Conservation (phyloP, 2,888 invertebrate species). For the Ashinkailepas kermadecensis region DNA sequence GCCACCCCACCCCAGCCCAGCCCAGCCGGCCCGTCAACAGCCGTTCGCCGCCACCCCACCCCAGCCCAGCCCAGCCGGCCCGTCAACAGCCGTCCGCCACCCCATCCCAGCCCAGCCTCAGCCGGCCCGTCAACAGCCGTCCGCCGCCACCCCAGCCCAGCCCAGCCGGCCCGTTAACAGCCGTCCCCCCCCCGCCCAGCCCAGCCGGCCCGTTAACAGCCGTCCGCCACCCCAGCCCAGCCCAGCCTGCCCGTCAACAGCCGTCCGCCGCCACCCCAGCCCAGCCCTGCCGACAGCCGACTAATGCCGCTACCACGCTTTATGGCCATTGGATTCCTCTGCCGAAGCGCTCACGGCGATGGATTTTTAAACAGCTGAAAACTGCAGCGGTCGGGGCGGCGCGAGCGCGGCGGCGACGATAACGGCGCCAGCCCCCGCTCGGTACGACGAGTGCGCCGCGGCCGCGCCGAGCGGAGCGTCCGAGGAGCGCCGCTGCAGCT, state of each 20-base stretch:
- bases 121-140: too few species aligned
- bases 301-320: background rate
- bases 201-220: background rate
- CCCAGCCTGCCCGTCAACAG: too few species aligned
- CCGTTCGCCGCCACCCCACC: background rate
- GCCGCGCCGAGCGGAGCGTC: background rate
- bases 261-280: background rate
- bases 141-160: background rate
- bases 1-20: background rate
- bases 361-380: constrained; percentile 11
- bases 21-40: background rate
- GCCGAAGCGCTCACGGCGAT: background rate
- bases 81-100: background rate
- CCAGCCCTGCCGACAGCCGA: background rate
- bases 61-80: background rate
- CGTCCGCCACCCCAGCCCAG: too few species aligned
- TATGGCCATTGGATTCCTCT: background rate
- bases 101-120: background rate
- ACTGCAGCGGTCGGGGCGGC: background rate
- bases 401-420: background rate
- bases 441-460: background rate
- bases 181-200: background rate
- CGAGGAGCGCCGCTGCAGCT: background rate
- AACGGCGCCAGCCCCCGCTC: background rate
- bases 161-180: background rate